Evolutionary conservation across 2,797 vertebrate genomes (phyloP), one percentile per base, ranked within the genome.

Genomic region (Gephyroberyx darwinii): DNA sequence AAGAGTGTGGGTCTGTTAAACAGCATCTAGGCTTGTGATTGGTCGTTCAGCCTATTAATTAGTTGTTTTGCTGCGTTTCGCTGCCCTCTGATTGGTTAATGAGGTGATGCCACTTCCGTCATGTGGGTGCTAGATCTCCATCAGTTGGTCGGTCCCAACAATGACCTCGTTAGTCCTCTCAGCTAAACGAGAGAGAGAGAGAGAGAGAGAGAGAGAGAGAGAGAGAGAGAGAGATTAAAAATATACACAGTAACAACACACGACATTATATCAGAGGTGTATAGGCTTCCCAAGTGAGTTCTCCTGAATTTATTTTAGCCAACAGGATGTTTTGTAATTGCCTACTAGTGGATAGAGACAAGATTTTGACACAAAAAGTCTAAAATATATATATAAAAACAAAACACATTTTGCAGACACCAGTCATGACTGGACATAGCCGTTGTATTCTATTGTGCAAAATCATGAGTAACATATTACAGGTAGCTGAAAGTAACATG

Each of bases 131-230:
- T 94, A 99, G 93, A 99, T 98, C 94, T 99, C 97, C 97, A 99
- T 98, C 90, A 99, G 94, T 83, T 98, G 97, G 89, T 98, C 96
- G 1, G 90, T 96, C 87, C 96, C 97, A 87, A 99, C 96, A 56
- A 99, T 99, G 87, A 99, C 95, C 84, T 99, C 98, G 59, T 99
- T 99, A 83, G 94, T 94, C 86, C 95, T 95, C 92, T 97, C 97
- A 86, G 94, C 98, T 99, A 90, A 31, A 77, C 57, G 60, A 41
- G 69, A 93, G 37, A 69, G 41, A 78, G 56, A 61, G 13, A 7
- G 4, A 26, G 20, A 41, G 19, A 19, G 16, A 14, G n/a, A 31
- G 50, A 65, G n/a, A 37, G 56, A 65, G 30, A 53, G 50, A 41
- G 62, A 37, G 13, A 35, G 13, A 56, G 39, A n/a, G 3, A 47